Evolutionary conservation across 2,888 invertebrate species (phyloP), one percentile per base, ranked within the genome.

Genomic region (Nomada ferruginata): DNA sequence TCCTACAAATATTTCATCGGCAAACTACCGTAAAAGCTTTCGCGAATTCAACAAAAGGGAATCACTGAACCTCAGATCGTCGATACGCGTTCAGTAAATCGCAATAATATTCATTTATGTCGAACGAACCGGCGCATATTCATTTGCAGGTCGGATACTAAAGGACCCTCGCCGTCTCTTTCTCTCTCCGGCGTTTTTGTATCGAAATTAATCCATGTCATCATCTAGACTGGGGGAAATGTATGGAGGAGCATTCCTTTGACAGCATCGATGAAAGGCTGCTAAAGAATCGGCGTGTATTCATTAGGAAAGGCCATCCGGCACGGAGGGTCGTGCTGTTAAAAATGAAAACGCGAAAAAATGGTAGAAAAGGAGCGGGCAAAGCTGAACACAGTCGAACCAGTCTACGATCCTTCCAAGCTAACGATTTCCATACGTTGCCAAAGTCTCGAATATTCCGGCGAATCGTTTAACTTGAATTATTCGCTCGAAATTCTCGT

Each of bases 201-300:
- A 76, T 29, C 52, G 68, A 81, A 85, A 85, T 86, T 86, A 87
- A 86, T 87, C 75, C 76, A 13, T 59, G 80, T 61, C 65, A 72
- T 60, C 66, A 66, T 70, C 47, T 60, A 68, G 65, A 65, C 75
- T 64, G 70, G 55, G 63, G 65, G 76, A 78, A 85, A 80, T 74
- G 80, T 61, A 64, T 13, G 61, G 64, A 63, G 50, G 72, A 36
- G 18, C 36, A 5, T 36, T 70, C 78, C 76, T 83, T 74, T 83
- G 71, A 77, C 87, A 71, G 75, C 53, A 78, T 61, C 80, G 85
- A 69, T 85, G 83, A 82, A 88, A 80, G 64, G 60, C 77, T 42
- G 71, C 73, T 63, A 65, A 83, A 79, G 82, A 88, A 87, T 86
- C 76, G 84, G 60, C 82, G 68, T 75, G 75, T 75, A 82, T 88